Evolutionary conservation across 1,140 invertebrate genomes (phyloP), one percentile per base, ranked within the genome.

Genomic region (Choristoneura fumiferana): DNA sequence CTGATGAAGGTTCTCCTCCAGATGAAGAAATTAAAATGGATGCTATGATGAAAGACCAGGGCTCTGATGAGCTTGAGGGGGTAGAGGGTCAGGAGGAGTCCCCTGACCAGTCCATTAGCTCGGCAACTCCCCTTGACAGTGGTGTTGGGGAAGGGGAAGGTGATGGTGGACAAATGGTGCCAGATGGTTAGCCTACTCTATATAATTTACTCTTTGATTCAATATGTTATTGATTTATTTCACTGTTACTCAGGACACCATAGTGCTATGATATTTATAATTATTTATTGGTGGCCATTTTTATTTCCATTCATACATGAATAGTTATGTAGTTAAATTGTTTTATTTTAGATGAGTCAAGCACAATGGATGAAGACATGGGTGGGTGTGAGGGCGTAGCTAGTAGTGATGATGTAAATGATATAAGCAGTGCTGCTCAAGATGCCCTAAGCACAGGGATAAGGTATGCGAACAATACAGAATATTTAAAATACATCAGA

Each of bases 341-440:
- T 65, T 49, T 57, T 58, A 53, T 36, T n/a, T 38, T 40, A 87
- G 85, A 87, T 70, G 85, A 87, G 63, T 89, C 86, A 33, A 89
- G 86, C 63, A 89, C 86, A 68, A 89, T 89, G 86, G 86, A 89
- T 62, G 86, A 89, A 65, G 86, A 89, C 36, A 84, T 89, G 77
- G 85, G 84, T 33, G 85, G 82, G 6, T 82, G 84, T 5, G 85
- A 87, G 56, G 86, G 86, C 12, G 86, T 89, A 0, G 86, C 86
- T 6, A 87, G 84, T 55, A 89, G 86, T 58, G 86, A 89, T 56
- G 86, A 89, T 65, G 86, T 89, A 2, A 89, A 89, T 62, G 86
- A 89, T 37, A 89, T 89, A 14, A 89, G 84, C 64, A 89, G 86
- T 63, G 86, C 86, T 2, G 84, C 84, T 4, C 78, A 84, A 43